Conservation (phyloP, 2,888 invertebrate species). For the Xestia ashworthii region DNA sequence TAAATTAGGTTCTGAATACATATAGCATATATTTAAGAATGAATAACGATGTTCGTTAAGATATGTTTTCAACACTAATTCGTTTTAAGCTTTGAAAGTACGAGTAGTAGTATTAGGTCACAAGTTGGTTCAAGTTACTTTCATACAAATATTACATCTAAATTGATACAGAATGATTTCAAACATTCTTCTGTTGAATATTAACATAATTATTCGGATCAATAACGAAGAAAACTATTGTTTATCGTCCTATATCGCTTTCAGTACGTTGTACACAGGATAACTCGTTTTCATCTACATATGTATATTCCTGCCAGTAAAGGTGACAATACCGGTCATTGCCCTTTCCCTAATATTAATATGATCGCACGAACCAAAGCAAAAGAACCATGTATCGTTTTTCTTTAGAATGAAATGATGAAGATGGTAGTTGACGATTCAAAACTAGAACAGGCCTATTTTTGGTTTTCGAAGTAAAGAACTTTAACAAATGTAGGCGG, state of each 20-base stretch:
- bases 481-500: too few relatives aligned
- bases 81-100: background rate
- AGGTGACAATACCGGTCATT: too few relatives aligned
- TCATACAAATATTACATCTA: background rate
- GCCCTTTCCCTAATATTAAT: too few relatives aligned
- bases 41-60: background rate
- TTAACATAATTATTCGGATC: background rate
- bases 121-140: too few relatives aligned
- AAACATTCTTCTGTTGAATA: background rate
- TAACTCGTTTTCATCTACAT: background rate
- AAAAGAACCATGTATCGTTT: too few relatives aligned
- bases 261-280: background rate
- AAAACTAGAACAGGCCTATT: too few relatives aligned
- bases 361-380: too few relatives aligned
- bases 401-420: too few relatives aligned
- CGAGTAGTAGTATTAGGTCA: background rate
- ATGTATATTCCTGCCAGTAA: too few relatives aligned
- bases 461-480: too few relatives aligned
- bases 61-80: background rate
- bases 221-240: background rate
- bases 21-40: background rate
- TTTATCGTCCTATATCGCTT: background rate
- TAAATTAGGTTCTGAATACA: constrained; percentile 8
- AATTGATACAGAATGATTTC: background rate
- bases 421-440: too few relatives aligned